phyloP scores from a whole-genome alignment of 2,113 vertebrate genomes.

The Elephas maximus region DNA sequence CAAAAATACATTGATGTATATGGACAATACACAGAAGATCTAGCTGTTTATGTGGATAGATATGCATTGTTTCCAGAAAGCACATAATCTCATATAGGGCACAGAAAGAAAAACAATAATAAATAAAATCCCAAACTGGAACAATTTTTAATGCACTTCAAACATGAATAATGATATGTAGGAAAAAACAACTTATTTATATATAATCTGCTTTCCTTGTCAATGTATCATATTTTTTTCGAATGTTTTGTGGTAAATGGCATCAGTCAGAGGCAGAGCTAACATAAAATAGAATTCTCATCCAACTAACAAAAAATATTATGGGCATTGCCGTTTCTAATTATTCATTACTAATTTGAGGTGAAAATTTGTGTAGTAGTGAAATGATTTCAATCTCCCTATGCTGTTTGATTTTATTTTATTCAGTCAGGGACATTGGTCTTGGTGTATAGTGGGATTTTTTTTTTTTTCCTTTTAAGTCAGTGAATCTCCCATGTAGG shows the following conservation, averaged over 20 bases:
- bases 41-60: not conserved
- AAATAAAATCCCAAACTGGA: not conserved
- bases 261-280: not conserved
- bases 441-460: not conserved
- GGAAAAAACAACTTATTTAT: not conserved
- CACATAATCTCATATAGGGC: not conserved
- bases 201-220: not conserved
- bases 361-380: not conserved
- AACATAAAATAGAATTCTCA: conserved; percentile 3
- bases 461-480: not conserved
- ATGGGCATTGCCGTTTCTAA: not conserved
- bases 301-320: not conserved
- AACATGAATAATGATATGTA: not conserved
- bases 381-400: not conserved
- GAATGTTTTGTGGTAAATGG: not conserved
- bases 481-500: not conserved
- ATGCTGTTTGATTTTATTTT: not conserved
- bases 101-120: not conserved
- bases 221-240: not conserved
- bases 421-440: not conserved
- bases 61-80: not conserved
- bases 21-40: not conserved
- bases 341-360: not conserved
- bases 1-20: not conserved
- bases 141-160: not conserved